Evolutionary conservation across 1,140 invertebrate species (phyloP).

Genomic region (Drosophila trapezifrons): DNA sequence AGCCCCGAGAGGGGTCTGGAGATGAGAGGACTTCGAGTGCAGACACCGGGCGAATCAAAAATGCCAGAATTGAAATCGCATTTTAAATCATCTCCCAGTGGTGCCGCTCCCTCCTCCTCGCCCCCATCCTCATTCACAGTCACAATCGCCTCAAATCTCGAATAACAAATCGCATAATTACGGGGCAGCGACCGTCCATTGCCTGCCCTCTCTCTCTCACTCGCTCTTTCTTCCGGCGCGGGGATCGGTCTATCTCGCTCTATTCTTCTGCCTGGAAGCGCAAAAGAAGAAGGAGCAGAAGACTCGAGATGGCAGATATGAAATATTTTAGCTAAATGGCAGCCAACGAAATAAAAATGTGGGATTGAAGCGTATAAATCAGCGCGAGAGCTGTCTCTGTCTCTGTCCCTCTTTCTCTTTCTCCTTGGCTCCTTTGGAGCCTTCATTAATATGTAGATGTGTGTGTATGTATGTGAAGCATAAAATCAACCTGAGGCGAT

Average conservation of each 20-base stretch:
- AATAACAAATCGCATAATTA: conserved; percentile 84
- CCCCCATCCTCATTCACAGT: conserved; percentile 72
- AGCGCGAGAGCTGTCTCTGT: conserved; percentile 39
- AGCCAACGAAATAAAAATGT: conserved; percentile 82
- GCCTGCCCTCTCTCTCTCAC: conserved; percentile 37
- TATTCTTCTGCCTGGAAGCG: conserved; percentile 40
- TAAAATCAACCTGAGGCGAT: conserved; percentile 76
- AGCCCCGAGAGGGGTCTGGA: not conserved
- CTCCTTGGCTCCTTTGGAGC: conserved; percentile 10
- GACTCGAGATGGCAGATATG: conserved; percentile 68
- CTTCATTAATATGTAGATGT: conserved; percentile 68
- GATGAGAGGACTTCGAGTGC: conserved; percentile 4
- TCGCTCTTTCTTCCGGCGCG: conserved; percentile 13
- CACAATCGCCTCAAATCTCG: conserved; percentile 84
- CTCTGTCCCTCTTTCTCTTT: conserved; percentile 13
- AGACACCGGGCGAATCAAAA: conserved; percentile 78
- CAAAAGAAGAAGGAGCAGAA: conserved; percentile 49
- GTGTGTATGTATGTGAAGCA: conserved; percentile 57
- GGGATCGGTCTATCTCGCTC: conserved; percentile 30
- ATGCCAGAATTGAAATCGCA: conserved; percentile 84
- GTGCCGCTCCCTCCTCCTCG: conserved; percentile 19
- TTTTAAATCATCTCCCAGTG: conserved; percentile 81
- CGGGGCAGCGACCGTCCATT: conserved; percentile 76
- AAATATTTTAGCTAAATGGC: conserved; percentile 84
- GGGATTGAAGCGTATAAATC: conserved; percentile 84